A percentile compares a stretch with the other conserved stretches of the same genome.
phyloP scores from a whole-genome alignment of 1,140 invertebrate genomes.

The Eriosoma lanigerum region DNA sequence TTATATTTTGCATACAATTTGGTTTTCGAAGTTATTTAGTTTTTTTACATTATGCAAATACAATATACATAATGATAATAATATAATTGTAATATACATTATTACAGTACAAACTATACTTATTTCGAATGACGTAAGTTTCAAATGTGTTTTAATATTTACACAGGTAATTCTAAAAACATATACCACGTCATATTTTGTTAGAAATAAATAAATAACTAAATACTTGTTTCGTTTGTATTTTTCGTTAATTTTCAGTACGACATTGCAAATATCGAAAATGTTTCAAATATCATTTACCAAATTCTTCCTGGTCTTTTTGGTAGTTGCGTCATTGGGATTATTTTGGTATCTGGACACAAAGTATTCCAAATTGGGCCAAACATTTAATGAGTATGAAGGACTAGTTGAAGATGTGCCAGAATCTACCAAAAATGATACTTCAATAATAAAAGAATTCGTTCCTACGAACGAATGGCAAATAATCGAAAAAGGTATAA shows the following conservation, averaged over 20 bases:
- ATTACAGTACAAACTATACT: too few species aligned
- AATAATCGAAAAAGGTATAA: slow-evolving; percentile 63
- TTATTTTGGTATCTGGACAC: slow-evolving; percentile 16
- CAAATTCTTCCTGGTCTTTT: not conserved
- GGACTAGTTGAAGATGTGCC: not conserved
- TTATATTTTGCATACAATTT: not conserved
- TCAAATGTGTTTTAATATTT: not conserved
- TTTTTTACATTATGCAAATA: too few species aligned
- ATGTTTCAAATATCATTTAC: not conserved
- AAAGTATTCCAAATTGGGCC: not conserved
- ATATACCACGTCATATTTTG: not conserved
- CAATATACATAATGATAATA: too few species aligned
- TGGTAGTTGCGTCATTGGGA: not conserved
- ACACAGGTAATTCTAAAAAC: not conserved
- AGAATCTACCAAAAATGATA: not conserved
- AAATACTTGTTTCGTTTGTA: too few species aligned
- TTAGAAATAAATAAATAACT: too few species aligned
- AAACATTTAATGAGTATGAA: not conserved
- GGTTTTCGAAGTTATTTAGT: too few species aligned
- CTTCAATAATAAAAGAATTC: slow-evolving; percentile 58
- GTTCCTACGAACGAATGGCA: slow-evolving; percentile 66
- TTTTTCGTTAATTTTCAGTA: too few species aligned
- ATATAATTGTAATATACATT: too few species aligned
- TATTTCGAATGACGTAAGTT: too few species aligned
- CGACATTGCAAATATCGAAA: too few species aligned